Base-by-base conservation (phyloP, 2,797 vertebrate species). In the Eupleurogrammus muticus region DNA sequence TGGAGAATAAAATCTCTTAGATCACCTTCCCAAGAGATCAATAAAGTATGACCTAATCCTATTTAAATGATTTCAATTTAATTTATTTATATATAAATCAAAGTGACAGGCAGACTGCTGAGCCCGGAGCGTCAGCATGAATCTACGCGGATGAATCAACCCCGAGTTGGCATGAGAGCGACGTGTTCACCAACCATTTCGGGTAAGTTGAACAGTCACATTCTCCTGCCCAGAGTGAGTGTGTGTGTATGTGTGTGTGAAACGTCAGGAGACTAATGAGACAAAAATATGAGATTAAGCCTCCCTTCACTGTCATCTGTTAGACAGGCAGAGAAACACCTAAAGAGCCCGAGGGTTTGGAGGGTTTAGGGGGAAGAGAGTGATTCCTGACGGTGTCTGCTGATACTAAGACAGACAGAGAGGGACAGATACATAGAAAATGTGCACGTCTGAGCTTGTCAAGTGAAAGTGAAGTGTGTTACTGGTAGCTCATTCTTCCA, bases 381-480 rank as follows among this genome's bases (percentile, higher is more conserved):
- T 9, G 38, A 49, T 72, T 1, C 0, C 9, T 47, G 24, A 7
- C 44, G 70, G 24, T 50, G 24, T 56, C 40, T 64, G 23, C 1
- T 65, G n/a, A 80, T 79, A 73, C 67, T 77, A 54, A 79, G 38
- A 50, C 13, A 11, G 2, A 34, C 10, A 21, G 44, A 42, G 13
- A 59, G 9, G 19, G 8, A 32, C 9, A 62, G 9, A 10, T 16
- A 5, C 42, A n/a, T 28, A 47, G 23, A 63, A 62, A 13, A 58
- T 9, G 28, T 23, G n/a, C 19, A 3, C 9, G 14, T 20, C 34
- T 49, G 4, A 71, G 2, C 11, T 34, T 9, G 50, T 66, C 36
- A 36, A 24, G 7, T 36, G 12, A 62, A 72, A 75, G 47, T 58
- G 49, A 78, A 51, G 46, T 48, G 71, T 59, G 32, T 47, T 24